phyloP scores from a whole-genome alignment of 2,797 vertebrate genomes.

The Momotus momota region DNA sequence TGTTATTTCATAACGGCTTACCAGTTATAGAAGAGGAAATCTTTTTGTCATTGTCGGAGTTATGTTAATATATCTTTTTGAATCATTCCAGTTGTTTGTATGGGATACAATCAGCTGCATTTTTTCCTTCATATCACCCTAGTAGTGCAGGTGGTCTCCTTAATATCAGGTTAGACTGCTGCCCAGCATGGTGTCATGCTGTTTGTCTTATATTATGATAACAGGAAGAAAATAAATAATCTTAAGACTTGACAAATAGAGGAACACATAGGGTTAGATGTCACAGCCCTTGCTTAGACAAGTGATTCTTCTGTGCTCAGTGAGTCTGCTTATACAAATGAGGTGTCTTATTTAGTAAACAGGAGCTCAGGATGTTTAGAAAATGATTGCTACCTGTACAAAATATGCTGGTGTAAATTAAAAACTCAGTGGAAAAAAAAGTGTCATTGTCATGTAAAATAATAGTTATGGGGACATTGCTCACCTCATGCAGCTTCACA shows the following conservation, averaged over 20 bases:
- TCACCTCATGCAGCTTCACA: neutral
- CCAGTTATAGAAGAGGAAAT: neutral
- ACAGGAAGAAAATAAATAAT: neutral
- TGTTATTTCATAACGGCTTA: neutral
- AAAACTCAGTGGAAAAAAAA: neutral
- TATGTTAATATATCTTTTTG: neutral
- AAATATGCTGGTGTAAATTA: neutral
- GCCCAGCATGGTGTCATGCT: neutral
- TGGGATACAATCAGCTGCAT: neutral
- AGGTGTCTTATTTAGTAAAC: neutral
- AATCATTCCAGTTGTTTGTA: neutral
- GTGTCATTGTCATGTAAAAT: neutral
- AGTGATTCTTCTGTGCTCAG: neutral
- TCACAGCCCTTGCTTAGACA: neutral
- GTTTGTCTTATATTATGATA: neutral
- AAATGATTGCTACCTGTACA: neutral
- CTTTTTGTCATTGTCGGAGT: neutral
- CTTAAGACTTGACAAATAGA: neutral
- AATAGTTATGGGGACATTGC: neutral
- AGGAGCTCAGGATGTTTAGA: neutral
- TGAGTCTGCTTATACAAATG: neutral
- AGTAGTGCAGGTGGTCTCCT: neutral
- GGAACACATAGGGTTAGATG: neutral
- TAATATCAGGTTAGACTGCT: neutral
- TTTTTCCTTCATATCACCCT: neutral